These are phyloP conservation scores for Drosophila bocqueti DNA, from an alignment of 1,140 invertebrate genomes.

Conservation along the genomic window DNA sequence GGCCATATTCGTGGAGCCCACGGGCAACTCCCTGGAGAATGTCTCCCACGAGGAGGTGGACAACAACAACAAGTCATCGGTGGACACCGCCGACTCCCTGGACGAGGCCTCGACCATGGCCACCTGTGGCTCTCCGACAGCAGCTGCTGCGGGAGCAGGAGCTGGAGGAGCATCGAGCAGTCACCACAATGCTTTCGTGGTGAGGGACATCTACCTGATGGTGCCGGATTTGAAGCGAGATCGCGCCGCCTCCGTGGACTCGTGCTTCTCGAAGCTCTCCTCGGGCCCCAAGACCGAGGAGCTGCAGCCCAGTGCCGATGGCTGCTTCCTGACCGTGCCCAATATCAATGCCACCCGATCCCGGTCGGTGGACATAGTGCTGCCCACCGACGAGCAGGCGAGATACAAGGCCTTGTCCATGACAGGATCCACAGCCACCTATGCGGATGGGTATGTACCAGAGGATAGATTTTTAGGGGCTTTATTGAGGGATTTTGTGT, in stretches of 20 bases:
- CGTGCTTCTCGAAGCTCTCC: conserved; percentile 91
- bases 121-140: conserved; percentile 68
- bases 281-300: conserved; percentile 89
- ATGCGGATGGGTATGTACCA: conserved; percentile 72
- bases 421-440: conserved; percentile 74
- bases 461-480: too few species aligned
- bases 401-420: conserved; percentile 92
- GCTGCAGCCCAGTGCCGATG: conserved; percentile 87
- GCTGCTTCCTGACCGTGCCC: conserved; percentile 88
- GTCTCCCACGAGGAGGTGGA: conserved; percentile 88
- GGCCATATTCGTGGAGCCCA: conserved; percentile 90
- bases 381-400: conserved; percentile 94
- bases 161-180: neutral
- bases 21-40: conserved; percentile 88
- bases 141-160: conserved; percentile 19
- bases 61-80: conserved; percentile 73
- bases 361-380: conserved; percentile 94
- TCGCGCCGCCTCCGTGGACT: conserved; percentile 93
- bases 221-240: conserved; percentile 93
- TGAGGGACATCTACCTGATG: conserved; percentile 91
- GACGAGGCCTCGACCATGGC: conserved; percentile 84
- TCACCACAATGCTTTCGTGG: conserved; percentile 75
- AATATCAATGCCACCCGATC: conserved; percentile 90
- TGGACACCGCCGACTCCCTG: conserved; percentile 86
- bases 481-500: too few species aligned